Evolutionary conservation across 2,888 invertebrate genomes (phyloP).

Genomic region (Iselma pallidipennis): DNA sequence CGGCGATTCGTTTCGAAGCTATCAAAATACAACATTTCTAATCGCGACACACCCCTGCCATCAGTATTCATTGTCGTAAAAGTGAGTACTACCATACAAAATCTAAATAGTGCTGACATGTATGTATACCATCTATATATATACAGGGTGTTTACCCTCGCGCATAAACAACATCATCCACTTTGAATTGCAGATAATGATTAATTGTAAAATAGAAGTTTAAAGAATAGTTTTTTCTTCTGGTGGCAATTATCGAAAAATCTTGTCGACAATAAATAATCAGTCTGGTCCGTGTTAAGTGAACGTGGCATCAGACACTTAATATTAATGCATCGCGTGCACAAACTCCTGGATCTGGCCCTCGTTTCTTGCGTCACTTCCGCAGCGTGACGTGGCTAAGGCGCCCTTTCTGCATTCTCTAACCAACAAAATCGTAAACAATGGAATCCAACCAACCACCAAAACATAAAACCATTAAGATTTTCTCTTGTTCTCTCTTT

Average conservation of each 20-base stretch:
- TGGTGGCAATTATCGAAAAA: background rate
- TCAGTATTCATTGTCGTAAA: conserved; percentile 39
- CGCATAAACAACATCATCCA: background rate
- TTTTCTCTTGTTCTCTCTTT: background rate
- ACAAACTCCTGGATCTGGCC: conserved; percentile 36
- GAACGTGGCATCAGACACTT: conserved; percentile 38
- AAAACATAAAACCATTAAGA: conserved; percentile 9
- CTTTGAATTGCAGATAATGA: background rate
- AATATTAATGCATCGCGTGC: conserved; percentile 43
- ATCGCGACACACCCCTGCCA: conserved; percentile 46
- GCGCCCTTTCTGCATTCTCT: conserved; percentile 10
- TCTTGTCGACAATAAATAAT: conserved; percentile 30
- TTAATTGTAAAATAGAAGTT: too few relatives aligned
- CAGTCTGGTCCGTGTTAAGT: conserved; percentile 32
- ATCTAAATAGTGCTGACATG: conserved; percentile 27
- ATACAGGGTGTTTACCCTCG: background rate
- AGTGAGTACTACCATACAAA: conserved; percentile 23
- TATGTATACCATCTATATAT: too few relatives aligned
- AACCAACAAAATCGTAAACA: background rate
- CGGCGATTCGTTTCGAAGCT: conserved; percentile 40
- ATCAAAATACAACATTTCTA: conserved; percentile 43
- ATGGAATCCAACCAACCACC: conserved; percentile 6
- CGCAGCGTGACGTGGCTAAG: conserved; percentile 22
- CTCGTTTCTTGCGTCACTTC: conserved; percentile 36
- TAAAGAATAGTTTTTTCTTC: too few relatives aligned